Evolutionary conservation across 2,888 invertebrate genomes (phyloP).

Genomic region (Orthonychiurus folsomi): DNA sequence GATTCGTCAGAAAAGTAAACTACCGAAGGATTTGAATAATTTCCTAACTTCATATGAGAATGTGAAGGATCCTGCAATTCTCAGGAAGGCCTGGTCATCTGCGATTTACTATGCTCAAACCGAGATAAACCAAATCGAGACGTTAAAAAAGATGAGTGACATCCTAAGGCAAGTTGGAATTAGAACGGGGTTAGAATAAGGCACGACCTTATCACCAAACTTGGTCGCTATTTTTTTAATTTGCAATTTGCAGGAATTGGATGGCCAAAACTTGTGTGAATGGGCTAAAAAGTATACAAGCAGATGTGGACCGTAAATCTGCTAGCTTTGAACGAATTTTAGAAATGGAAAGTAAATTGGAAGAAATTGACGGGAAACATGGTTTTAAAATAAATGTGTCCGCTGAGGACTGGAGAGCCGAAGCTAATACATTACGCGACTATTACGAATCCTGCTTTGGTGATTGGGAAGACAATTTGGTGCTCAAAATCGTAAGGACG

Average conservation of each 20-base stretch:
- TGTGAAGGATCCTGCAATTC: constrained; percentile 21
- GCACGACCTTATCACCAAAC: too few relatives aligned
- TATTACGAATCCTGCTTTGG: constrained; percentile 17
- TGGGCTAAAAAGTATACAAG: not conserved
- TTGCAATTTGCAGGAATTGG: not conserved
- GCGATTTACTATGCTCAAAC: constrained; percentile 27
- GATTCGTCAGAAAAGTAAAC: constrained; percentile 20
- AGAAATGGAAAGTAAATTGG: not conserved
- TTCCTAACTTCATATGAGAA: constrained; percentile 25
- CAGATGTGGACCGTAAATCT: not conserved
- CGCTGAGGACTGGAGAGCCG: not conserved
- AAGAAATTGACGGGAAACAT: not conserved
- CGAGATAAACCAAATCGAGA: constrained; percentile 24
- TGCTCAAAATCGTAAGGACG: constrained; percentile 22
- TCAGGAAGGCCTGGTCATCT: constrained; percentile 25
- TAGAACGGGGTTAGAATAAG: too few relatives aligned
- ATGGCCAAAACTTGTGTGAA: not conserved
- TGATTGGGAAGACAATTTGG: constrained; percentile 25
- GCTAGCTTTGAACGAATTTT: not conserved
- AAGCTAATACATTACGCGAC: not conserved
- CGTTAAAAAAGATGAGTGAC: constrained; percentile 23
- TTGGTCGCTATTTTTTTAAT: constrained; percentile 4
- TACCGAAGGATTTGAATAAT: constrained; percentile 24
- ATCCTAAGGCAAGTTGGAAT: constrained; percentile 20
- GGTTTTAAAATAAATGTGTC: not conserved